phyloP scores from a whole-genome alignment of 2,888 invertebrate species.

The Druceiella hillmani region DNA sequence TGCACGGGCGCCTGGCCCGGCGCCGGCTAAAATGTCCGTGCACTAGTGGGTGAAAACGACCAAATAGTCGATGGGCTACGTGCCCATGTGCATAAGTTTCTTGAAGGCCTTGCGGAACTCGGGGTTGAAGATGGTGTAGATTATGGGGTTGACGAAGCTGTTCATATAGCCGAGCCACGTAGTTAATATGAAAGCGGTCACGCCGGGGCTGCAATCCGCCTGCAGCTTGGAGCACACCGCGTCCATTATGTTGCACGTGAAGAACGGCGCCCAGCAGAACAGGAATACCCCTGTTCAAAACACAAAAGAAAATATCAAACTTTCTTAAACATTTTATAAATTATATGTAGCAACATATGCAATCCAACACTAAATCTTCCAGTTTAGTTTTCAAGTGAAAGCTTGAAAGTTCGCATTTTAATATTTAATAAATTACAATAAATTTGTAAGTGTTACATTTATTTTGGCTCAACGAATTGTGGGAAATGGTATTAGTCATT shows the following conservation, averaged over 20 bases:
- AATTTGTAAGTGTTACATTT: too few species aligned
- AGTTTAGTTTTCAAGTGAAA: too few species aligned
- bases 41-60: constrained; percentile 42
- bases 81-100: constrained; percentile 74
- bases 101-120: constrained; percentile 98
- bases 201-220: constrained; percentile 73
- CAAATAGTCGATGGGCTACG: constrained; percentile 46
- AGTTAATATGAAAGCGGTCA: constrained; percentile 88
- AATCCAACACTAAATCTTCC: too few species aligned
- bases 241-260: constrained; percentile 95
- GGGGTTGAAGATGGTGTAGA: constrained; percentile 93
- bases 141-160: constrained; percentile 88
- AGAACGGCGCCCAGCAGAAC: constrained; percentile 98
- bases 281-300: constrained; percentile 93
- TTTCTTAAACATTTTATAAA: too few species aligned
- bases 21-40: too few species aligned
- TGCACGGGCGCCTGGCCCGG: too few species aligned
- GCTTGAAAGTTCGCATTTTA: too few species aligned
- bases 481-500: too few species aligned
- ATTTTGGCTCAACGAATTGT: too few species aligned
- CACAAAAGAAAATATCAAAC: constrained; percentile 13
- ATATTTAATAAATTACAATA: too few species aligned
- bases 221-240: constrained; percentile 89
- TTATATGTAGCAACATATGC: too few species aligned
- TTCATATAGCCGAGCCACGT: constrained; percentile 99